Evolutionary conservation across 1,140 invertebrate genomes (phyloP), one percentile per base, ranked within the genome.

Genomic region (Ericerus pela): DNA sequence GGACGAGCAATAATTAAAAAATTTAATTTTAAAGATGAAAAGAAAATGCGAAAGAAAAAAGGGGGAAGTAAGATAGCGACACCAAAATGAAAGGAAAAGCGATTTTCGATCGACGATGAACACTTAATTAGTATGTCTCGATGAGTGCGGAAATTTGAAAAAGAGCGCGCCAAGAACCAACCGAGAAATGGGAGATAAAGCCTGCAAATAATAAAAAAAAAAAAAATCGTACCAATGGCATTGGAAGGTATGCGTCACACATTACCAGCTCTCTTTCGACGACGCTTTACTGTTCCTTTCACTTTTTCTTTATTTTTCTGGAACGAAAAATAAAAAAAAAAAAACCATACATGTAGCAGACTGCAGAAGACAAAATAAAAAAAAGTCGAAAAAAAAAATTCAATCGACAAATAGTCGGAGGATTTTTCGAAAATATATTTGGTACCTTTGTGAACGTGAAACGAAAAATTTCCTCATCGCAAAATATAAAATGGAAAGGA

Each of bases 141-240:
- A n/a, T n/a, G n/a, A 20, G 16, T 47, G 14, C 41, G 41, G 41
- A 47, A 47, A 47, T 47, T 47, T 24, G 16, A n/a, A n/a, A n/a
- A 22, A 47, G 37, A 47, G 18, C 41, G 41, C 41, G 41, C 41
- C 41, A 47, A 47, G 41, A 24, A 22, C 3, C 41, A 22, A 47
- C 41, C 41, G 41, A 47, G 41, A 47, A 47, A 47, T 47, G 18
- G 22, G 20, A 18, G 41, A 47, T 47, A 22, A 47, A 47, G 41
- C 41, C 41, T 18, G 41, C 41, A 47, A 47, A 47, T 47, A 47
- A 47, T 10, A 47, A n/a, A n/a, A n/a, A n/a, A n/a, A n/a, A n/a
- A n/a, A n/a, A n/a, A n/a, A n/a, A n/a, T n/a, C n/a, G n/a, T n/a
- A n/a, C n/a, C n/a, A n/a, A n/a, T n/a, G n/a, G n/a, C n/a, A n/a